A percentile compares a stretch with the other conserved stretches of the same genome.
phyloP scores from a whole-genome alignment of 1,140 invertebrate species.

The Rhagoletis pomonella region DNA sequence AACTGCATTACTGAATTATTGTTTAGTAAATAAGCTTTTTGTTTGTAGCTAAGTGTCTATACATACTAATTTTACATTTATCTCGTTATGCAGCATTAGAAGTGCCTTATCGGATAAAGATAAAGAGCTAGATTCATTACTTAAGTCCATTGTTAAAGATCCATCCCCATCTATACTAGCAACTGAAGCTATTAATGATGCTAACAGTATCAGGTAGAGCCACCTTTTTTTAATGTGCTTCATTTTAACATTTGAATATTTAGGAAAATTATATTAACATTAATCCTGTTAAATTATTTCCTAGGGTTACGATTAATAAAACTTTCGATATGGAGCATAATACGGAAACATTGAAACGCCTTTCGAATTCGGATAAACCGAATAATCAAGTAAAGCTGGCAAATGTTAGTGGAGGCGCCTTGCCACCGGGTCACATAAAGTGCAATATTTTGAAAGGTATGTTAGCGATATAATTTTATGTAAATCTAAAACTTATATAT shows the following conservation, averaged over 20 bases:
- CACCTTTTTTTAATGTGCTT: conserved; percentile 70
- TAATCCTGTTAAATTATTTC: conserved; percentile 8
- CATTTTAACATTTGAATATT: not conserved
- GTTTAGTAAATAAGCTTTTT: conserved; percentile 29
- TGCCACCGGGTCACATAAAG: conserved; percentile 92
- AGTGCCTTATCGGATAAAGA: conserved; percentile 76
- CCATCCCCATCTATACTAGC: conserved; percentile 76
- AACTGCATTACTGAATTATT: no score
- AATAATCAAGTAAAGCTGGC: conserved; percentile 81
- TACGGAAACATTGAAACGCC: conserved; percentile 77
- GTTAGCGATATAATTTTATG: not conserved
- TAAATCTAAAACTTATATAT: not conserved
- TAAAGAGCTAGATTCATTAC: conserved; percentile 77
- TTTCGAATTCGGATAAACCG: conserved; percentile 76
- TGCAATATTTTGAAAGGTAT: conserved; percentile 95
- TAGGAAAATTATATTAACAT: not conserved
- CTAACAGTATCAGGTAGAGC: conserved; percentile 74
- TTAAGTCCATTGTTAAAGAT: conserved; percentile 78
- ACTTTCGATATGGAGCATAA: conserved; percentile 78
- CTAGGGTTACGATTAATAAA: conserved; percentile 77
- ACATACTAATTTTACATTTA: conserved; percentile 56
- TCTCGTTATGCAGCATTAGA: conserved; percentile 74
- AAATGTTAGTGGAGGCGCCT: conserved; percentile 78
- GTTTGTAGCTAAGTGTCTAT: conserved; percentile 43
- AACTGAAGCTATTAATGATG: conserved; percentile 75